Percentiles rank a stretch among this genome's conserved stretches.
phyloP scores from a whole-genome alignment of 2,797 vertebrate genomes.

The Rhinoraja longicauda region DNA sequence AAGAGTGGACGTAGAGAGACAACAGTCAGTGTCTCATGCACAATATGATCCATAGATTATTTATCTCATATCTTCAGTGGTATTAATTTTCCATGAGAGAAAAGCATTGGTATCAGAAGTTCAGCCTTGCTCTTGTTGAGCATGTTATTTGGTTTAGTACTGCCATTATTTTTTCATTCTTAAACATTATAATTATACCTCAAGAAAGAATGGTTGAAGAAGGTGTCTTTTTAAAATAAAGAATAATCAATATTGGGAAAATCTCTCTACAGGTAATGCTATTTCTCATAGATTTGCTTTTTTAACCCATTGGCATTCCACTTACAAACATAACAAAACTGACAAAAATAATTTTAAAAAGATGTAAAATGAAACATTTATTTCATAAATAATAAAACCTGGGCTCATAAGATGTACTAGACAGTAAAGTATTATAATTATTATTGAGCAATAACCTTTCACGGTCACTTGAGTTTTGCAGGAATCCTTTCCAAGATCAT shows the following conservation, averaged over 20 bases:
- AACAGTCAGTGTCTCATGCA: no score
- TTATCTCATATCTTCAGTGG: not conserved
- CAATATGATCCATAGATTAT: not conserved
- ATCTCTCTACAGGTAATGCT: not conserved
- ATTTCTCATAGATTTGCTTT: not conserved
- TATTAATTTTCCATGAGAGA: not conserved
- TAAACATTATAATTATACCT: not conserved
- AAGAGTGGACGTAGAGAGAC: no score
- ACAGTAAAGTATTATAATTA: no score
- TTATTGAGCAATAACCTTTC: constrained; percentile 64
- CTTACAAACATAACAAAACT: no score
- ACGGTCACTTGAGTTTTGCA: constrained; percentile 83
- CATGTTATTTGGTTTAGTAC: no score
- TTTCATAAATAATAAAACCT: no score
- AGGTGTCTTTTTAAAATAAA: not conserved
- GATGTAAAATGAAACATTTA: not conserved
- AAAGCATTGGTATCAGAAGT: not conserved
- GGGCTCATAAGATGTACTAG: no score
- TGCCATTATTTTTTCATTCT: no score
- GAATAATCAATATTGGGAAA: not conserved
- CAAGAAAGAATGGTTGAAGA: not conserved
- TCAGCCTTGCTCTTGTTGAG: no score
- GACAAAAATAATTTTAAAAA: no score
- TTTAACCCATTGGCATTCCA: not conserved
- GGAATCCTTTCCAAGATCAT: constrained; percentile 78